Base-by-base conservation (phyloP, 2,113 vertebrate species). In the Vidua chalybeata region DNA sequence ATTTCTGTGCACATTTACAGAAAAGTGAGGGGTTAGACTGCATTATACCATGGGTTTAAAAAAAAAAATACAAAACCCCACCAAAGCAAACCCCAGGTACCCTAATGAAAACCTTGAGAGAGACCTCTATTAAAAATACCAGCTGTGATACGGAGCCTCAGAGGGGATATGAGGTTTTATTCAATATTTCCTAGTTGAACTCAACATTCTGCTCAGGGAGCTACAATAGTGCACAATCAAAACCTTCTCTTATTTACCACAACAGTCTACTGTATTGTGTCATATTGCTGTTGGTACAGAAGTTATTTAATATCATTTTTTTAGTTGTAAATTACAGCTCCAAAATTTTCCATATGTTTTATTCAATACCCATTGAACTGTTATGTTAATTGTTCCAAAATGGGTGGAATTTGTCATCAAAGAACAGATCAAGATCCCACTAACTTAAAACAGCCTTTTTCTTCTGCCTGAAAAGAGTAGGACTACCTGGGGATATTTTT, bases 311-410 rank as follows among this genome's bases (percentile, higher is more conserved):
- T 88, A 92, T 72, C 12, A 61, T 52, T 78, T 92, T 59, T 62
- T 61, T 17, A 87, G 69, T 43, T 91, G 79, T 46, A 96, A 96
- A 95, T 95, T 84, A 69, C 61, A 93, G 69, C 51, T 93, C 55
- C 1, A 4, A 74, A 58, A 48, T 83, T 80, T 97, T 88, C 82
- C 66, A 74, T 68, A 45, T 78, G 56, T 54, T 95, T 95, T 95
- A 77, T 86, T 87, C 51, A 54, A 58, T 67, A 59, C 22, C 26
- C 51, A 81, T 49, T 2, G 10, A 94, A 67, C 51, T 63, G 51
- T 37, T 82, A 84, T 1, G 7, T n/a, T 76, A 45, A 31, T 92
- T 93, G 55, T 45, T 94, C 79, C 83, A 88, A 86, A 74, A 82
- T 54, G 67, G 52, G 69, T 78, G 48, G 73, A 90, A 93, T 87